phyloP scores from a whole-genome alignment of 2,888 invertebrate genomes.

The Teleiodes luculella region DNA sequence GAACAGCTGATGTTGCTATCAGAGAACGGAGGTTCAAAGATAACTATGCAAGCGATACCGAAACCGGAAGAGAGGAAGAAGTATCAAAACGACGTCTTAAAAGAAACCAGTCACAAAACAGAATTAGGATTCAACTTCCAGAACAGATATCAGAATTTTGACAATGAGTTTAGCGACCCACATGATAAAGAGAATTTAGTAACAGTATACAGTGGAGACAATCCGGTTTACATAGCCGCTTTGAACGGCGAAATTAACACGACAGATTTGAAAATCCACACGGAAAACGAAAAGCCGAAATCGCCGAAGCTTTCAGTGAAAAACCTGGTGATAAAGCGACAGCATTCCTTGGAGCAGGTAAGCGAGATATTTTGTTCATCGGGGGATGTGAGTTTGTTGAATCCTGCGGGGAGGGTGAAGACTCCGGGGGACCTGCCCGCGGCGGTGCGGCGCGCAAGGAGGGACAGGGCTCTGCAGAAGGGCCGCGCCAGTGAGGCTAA shows the following conservation, averaged over 20 bases:
- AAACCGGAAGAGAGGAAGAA: slow-evolving; percentile 43
- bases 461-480: slow-evolving; percentile 78
- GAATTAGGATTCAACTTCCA: slow-evolving; percentile 59
- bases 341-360: slow-evolving; percentile 85
- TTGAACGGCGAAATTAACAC: slow-evolving; percentile 61
- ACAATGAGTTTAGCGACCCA: slow-evolving; percentile 70
- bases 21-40: slow-evolving; percentile 68
- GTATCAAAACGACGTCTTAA: slow-evolving; percentile 57
- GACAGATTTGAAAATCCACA: slow-evolving; percentile 41
- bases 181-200: slow-evolving; percentile 67
- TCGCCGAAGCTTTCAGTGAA: slow-evolving; percentile 54
- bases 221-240: slow-evolving; percentile 66
- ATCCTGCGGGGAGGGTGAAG: slow-evolving; percentile 87
- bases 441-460: slow-evolving; percentile 84
- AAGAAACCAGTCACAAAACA: slow-evolving; percentile 59
- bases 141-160: slow-evolving; percentile 68
- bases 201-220: slow-evolving; percentile 60
- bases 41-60: slow-evolving; percentile 66
- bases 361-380: slow-evolving; percentile 85
- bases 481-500: slow-evolving; percentile 75
- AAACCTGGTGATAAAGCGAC: slow-evolving; percentile 69
- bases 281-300: slow-evolving; percentile 38
- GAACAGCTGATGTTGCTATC: slow-evolving; percentile 70
- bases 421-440: slow-evolving; percentile 90
- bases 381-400: slow-evolving; percentile 82